phyloP scores from a whole-genome alignment of 2,888 invertebrate species.

The Coelopa pilipes region DNA sequence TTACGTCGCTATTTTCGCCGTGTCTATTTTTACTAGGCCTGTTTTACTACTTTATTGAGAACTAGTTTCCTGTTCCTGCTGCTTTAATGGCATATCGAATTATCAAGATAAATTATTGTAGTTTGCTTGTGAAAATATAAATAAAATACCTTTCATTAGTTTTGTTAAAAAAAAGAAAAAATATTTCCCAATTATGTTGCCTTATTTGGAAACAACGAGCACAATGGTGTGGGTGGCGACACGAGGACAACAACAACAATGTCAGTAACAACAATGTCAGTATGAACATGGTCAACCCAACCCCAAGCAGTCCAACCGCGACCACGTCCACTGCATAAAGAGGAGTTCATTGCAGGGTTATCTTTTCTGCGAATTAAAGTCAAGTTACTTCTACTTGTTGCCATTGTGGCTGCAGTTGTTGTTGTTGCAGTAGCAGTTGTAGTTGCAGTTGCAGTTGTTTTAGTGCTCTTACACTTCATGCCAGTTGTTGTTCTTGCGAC shows the following conservation, averaged over 20 bases:
- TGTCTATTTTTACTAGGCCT: too few species aligned
- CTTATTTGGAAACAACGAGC: too few species aligned
- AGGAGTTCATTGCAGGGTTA: not conserved
- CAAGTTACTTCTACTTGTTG: not conserved
- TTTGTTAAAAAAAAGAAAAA: not conserved
- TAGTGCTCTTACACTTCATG: too few species aligned
- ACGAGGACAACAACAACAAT: not conserved
- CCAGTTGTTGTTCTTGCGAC: too few species aligned
- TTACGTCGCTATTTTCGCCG: too few species aligned
- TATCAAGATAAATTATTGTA: too few species aligned
- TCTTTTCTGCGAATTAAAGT: constrained; percentile 11
- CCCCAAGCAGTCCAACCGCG: too few species aligned
- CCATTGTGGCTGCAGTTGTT: not conserved
- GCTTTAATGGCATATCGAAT: too few species aligned
- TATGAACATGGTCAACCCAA: not conserved
- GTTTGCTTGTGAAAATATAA: not conserved
- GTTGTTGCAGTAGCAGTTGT: not conserved
- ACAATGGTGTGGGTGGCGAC: not conserved
- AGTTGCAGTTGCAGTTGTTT: not conserved
- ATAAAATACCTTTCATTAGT: not conserved
- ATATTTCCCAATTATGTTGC: not conserved
- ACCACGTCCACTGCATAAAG: not conserved
- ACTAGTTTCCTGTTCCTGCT: too few species aligned
- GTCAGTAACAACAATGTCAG: not conserved
- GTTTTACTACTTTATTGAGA: too few species aligned